Evolutionary conservation across 2,888 invertebrate species (phyloP), one percentile per base, ranked within the genome.

Genomic region (Eristalis tenax): DNA sequence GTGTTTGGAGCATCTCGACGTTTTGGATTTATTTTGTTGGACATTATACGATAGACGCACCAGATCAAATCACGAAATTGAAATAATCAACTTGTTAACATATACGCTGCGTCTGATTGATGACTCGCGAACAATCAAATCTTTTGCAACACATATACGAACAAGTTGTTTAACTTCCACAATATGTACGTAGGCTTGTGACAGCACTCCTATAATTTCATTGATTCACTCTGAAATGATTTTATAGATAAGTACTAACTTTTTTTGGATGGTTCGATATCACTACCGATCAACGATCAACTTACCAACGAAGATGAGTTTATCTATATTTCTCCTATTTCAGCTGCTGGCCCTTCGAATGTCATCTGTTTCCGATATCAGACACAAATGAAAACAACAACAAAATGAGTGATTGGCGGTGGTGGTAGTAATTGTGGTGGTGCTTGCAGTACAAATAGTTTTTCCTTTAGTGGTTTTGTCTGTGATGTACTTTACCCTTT

Each of bases 21-120:
- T 89, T 93, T 93, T 81, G 92, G 92, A 90, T 93, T 93, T 68
- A 93, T 92, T 93, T 93, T 93, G 91, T 91, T 93, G 88, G 93
- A 93, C 93, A 93, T 93, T 90, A 88, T 81, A 40, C 87, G 88
- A 65, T 83, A 86, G 32, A 88, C 86, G 81, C 88, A 89, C 83
- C 87, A 89, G 68, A 89, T 57, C 70, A 89, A 83, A 76, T 88
- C 88, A 83, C 88, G 88, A 65, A 89, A 80, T 77, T 89, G 84
- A 79, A 85, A 82, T 83, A 88, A 88, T 89, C 89, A 88, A 81
- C 89, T 89, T 85, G 88, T 83, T 87, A 89, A 81, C 89, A 89
- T 89, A 88, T 79, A 88, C 71, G 63, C 66, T 73, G 61, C 50
- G 59, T 69, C 40, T 13, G 35, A 13, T 73, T 77, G 64, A 63